phyloP scores from a whole-genome alignment of 1,140 invertebrate species.

The Caenorhabditis tropicalis region DNA sequence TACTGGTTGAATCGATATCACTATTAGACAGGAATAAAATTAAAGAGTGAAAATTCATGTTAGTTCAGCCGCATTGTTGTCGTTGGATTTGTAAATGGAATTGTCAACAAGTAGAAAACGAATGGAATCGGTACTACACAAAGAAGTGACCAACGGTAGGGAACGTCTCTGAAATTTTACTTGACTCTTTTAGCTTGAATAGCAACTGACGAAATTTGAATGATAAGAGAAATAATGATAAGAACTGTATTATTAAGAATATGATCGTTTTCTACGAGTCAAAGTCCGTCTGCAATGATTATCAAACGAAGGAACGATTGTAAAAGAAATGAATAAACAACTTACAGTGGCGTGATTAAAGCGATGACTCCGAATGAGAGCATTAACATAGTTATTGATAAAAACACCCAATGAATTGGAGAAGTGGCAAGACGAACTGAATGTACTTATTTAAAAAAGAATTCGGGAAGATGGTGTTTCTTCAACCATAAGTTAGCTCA shows the following conservation, averaged over 20 bases:
- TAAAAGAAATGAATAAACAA: background rate
- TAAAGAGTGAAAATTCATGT: too few relatives aligned
- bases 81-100: slow-evolving; percentile 41
- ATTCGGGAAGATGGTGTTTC: too few relatives aligned
- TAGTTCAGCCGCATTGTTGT: slow-evolving; percentile 18
- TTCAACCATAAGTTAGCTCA: too few relatives aligned
- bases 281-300: background rate
- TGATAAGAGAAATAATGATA: slow-evolving; percentile 21
- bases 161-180: slow-evolving; percentile 3
- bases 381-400: slow-evolving; percentile 29
- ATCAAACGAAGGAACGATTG: background rate
- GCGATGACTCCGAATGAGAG: slow-evolving; percentile 42
- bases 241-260: background rate
- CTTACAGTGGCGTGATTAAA: slow-evolving; percentile 33
- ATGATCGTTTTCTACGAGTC: too few relatives aligned
- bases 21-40: background rate
- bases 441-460: background rate
- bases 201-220: background rate
- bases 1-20: slow-evolving; percentile 19
- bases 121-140: slow-evolving; percentile 41
- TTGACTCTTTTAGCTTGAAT: background rate
- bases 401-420: slow-evolving; percentile 32
- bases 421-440: slow-evolving; percentile 27
- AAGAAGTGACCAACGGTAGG: slow-evolving; percentile 23
- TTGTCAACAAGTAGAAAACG: slow-evolving; percentile 50